Base-by-base conservation (phyloP, 2,888 invertebrate species). In the Aporophyla lueneburgensis region DNA sequence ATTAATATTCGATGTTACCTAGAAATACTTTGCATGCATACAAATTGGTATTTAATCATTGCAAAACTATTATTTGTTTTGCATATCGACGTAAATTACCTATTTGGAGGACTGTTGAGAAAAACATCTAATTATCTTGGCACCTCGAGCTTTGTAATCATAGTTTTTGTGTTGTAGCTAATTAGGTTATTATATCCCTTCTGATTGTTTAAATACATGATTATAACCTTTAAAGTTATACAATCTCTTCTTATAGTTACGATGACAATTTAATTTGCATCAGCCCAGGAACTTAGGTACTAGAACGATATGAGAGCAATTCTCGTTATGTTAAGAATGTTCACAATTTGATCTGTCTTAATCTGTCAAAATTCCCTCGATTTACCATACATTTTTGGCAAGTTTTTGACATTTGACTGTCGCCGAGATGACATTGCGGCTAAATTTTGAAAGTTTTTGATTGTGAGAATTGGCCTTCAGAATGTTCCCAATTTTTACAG, bases 21-120 rank as follows among this genome's bases (percentile, higher is more conserved):
- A 69, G 24, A 66, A 79, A 53, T 27, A 80, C 56, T 80, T 84
- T 84, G 76, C 76, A 80, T 72, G 72, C 43, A 68, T 63, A 63
- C 10, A 71, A 80, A 76, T 54, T 69, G 59, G 51, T 54, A n/a
- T 76, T 63, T 71, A 84, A 71, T 80, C 7, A 80, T 51, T 19
- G 43, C 72, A n/a, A 65, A 76, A 21, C 49, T 43, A 68, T 71
- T 59, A 72, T 65, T 73, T 59, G 49, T 40, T 70, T 74, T 62
- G 46, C 16, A 58, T 33, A 33, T 62, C 53, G 24, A 62, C 54
- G 33, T 58, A 16, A 43, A 21, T 67, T 16, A 67, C 16, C 16
- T 46, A 62, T 78, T 71, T 68, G 59, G 40, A 74, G 54, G 51
- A 65, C n/a, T 54, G 0, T 69, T 27, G 19, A 51, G 61, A 40